Base-by-base conservation (phyloP, 2,797 vertebrate species). In the Simalia tracyae region DNA sequence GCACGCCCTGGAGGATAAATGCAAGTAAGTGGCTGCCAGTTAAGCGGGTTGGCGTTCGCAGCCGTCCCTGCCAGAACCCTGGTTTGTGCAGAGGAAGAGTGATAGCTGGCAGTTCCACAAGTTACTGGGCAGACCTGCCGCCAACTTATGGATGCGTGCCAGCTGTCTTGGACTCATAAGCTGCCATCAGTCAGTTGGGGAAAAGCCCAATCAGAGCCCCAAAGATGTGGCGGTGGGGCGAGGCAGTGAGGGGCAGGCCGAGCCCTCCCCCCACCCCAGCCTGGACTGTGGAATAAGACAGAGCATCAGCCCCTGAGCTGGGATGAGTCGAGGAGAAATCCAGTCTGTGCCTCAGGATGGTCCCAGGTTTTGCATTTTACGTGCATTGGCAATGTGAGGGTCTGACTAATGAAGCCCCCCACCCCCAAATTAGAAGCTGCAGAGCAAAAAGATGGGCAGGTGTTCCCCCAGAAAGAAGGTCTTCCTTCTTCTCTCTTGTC, bases 41-140 rank as follows among this genome's bases (percentile, higher is more conserved):
- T 0, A 9, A 4, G 61, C 4, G 4, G 17, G 6, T 5, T 7
- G 1, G 26, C 2, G 1, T 19, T 8, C 11, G 4, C 17, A 2
- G 24, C 14, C 0, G 22, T 6, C 56, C 1, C 42, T 2, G 5
- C 2, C 56, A 2, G 46, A 3, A 2, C 26, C 22, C 60, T 59
- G 50, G 10, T n/a, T 2, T 19, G 4, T 19, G 50, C 57, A 36
- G 5, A 8, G 91, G 14, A 8, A 68, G 87, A n/a, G 50, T 11
- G 50, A 0, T 0, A 1, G 17, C 60, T 0, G 15, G 76, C 9
- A 31, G 31, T 5, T 26, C 61, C 50, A 8, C 61, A 26, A 17
- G 19, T 1, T 28, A 24, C 63, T 4, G 54, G 84, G 22, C 5
- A 8, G 46, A 17, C 1, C 2, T 2, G 8, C 54, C 31, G 28